These are phyloP conservation scores for Zaprionus capensis DNA, from an alignment of 1,140 invertebrate genomes.

Conservation along the genomic window DNA sequence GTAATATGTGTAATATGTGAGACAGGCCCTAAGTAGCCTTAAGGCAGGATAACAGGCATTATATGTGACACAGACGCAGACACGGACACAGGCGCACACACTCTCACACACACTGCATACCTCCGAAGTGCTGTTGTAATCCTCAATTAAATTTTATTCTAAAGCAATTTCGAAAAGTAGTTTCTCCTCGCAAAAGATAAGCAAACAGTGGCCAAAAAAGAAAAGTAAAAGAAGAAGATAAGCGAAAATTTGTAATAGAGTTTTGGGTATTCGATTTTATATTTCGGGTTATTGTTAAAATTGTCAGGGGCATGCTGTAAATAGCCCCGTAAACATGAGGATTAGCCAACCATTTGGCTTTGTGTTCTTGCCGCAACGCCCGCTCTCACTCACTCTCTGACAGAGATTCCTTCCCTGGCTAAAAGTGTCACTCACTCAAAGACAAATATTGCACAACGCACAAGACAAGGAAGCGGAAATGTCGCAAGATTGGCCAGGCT, in stretches of 20 bases:
- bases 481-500: constrained; percentile 70
- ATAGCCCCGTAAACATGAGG: constrained; percentile 80
- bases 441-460: constrained; percentile 70
- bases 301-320: constrained; percentile 71
- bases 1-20: constrained; percentile 80
- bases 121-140: constrained; percentile 58
- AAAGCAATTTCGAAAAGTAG: constrained; percentile 80
- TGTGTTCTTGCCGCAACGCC: constrained; percentile 46
- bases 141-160: constrained; percentile 82
- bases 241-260: constrained; percentile 33
- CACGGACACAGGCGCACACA: background rate
- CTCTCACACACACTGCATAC: constrained; percentile 12
- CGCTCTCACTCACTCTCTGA: background rate
- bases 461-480: constrained; percentile 71
- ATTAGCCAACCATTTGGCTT: constrained; percentile 65
- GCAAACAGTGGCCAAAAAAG: constrained; percentile 58
- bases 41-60: constrained; percentile 78
- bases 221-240: constrained; percentile 1
- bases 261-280: constrained; percentile 55
- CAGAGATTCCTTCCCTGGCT: constrained; percentile 41
- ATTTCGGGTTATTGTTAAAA: constrained; percentile 73
- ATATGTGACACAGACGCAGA: constrained; percentile 55
- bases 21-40: constrained; percentile 81
- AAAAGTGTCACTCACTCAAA: constrained; percentile 80
- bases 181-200: constrained; percentile 70